Conservation (phyloP, 2,797 vertebrate genomes). For the Centropyge bicolor region DNA sequence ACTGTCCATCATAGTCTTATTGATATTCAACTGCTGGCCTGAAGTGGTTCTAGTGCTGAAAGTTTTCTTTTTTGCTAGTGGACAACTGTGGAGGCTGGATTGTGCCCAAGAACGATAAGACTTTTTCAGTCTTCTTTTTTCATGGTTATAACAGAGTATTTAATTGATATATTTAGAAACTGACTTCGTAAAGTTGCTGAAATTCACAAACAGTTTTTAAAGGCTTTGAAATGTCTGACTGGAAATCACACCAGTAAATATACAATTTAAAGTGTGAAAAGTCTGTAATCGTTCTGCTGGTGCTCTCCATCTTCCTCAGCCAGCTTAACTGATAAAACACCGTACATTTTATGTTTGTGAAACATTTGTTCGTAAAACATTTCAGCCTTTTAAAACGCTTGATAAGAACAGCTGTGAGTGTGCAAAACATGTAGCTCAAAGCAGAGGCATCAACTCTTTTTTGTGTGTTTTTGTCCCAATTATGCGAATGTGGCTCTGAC, state of each 20-base stretch:
- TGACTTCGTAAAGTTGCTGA: background rate
- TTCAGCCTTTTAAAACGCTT: slow-evolving; percentile 20
- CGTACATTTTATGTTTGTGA: slow-evolving; percentile 38
- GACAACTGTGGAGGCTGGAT: slow-evolving; percentile 43
- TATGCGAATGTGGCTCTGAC: slow-evolving; percentile 63
- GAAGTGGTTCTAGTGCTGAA: slow-evolving; percentile 19
- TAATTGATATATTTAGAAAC: background rate
- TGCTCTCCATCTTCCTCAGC: slow-evolving; percentile 50
- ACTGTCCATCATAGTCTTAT: slow-evolving; percentile 38
- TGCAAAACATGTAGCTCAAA: slow-evolving; percentile 22
- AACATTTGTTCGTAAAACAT: slow-evolving; percentile 48
- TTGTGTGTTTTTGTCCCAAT: slow-evolving; percentile 30
- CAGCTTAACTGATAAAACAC: slow-evolving; percentile 25
- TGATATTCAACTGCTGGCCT: slow-evolving; percentile 30
- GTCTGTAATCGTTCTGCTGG: slow-evolving; percentile 21
- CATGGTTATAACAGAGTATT: slow-evolving; percentile 4
- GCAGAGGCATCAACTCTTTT: slow-evolving; percentile 29
- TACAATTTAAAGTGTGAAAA: background rate
- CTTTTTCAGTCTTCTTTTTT: background rate
- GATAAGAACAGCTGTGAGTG: slow-evolving; percentile 28
- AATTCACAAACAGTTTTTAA: background rate
- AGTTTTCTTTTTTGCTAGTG: slow-evolving; percentile 25
- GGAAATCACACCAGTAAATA: background rate
- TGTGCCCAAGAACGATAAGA: slow-evolving; percentile 33
- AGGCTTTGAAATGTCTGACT: background rate